Evolutionary conservation across 2,888 invertebrate genomes (phyloP), one percentile per base, ranked within the genome.

Genomic region (Drosophila picticornis): DNA sequence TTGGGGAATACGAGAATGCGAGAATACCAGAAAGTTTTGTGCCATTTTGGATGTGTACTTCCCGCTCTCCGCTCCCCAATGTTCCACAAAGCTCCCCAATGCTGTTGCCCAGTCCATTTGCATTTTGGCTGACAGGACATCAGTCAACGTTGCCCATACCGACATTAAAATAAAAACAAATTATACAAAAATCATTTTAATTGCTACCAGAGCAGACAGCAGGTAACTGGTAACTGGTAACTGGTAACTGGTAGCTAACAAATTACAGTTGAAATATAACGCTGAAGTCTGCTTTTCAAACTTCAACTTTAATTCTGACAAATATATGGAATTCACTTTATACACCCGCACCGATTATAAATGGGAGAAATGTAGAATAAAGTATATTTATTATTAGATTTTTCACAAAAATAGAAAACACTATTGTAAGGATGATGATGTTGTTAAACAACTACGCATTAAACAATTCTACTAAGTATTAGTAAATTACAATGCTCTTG

Each of bases 1-100:
- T 86, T 60, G 77, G 87, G 84, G 83, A 89, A 83, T 85, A 77
- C 77, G 76, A 83, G 87, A 77, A 83, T 84, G 72, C 69, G 76
- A 77, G 86, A 78, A 77, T 71, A 64, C 79, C 65, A 72, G 60
- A 87, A 89, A 84, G 72, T 88, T 85, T 71, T 75, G 56, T 83
- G 83, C 86, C 84, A 85, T 83, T 46, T 85, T 82, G 80, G 77
- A 80, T 70, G 68, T 81, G 50, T 34, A 31, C 38, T 65, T 27
- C 53, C 36, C 22, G 25, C 22, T 46, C 22, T 48, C 50, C 25
- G 5, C 43, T 43, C 22, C 11, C 11, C 43, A 43, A 43, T 43
- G 22, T 43, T 43, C 43, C 22, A 11, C 22, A 43, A 11, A 46
- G 55, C 53, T 31, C 27, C 60, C 50, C 25, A 34, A 36, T n/a